Evolutionary conservation across 1,140 invertebrate genomes (phyloP).

Genomic region (Penaeus japonicus): DNA sequence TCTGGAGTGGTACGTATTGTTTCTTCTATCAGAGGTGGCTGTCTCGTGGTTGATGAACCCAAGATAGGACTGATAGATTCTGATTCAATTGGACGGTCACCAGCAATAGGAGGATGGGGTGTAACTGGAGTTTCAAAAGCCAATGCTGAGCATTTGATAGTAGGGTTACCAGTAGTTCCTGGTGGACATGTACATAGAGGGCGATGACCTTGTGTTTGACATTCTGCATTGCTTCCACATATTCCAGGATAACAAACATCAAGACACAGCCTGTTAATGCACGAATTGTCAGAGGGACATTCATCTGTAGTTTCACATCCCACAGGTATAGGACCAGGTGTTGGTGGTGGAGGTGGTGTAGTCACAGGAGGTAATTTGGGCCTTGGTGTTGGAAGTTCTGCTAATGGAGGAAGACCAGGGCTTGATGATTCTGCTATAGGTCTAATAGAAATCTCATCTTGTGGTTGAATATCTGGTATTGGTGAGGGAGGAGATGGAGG

Average conservation of each 20-base stretch:
- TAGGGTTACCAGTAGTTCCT: conserved; percentile 68
- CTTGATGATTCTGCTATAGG: neutral
- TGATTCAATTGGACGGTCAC: neutral
- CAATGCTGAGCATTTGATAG: conserved; percentile 70
- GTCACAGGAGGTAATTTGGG: neutral
- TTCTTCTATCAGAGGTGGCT: conserved; percentile 18
- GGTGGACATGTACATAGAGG: conserved; percentile 61
- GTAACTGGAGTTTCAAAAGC: conserved; percentile 11
- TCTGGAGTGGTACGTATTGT: neutral
- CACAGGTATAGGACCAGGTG: conserved; percentile 61
- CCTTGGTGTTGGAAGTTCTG: neutral
- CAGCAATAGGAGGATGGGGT: conserved; percentile 62
- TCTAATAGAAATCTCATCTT: neutral
- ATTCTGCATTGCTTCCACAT: conserved; percentile 62
- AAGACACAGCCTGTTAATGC: conserved; percentile 57
- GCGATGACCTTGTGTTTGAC: conserved; percentile 59
- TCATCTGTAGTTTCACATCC: conserved; percentile 76
- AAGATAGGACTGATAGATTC: conserved; percentile 7
- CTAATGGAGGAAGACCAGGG: conserved; percentile 16
- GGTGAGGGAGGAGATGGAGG: neutral
- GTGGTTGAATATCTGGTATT: neutral
- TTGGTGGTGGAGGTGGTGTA: conserved; percentile 30
- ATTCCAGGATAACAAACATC: conserved; percentile 64
- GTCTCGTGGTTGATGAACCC: neutral
- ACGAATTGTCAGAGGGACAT: conserved; percentile 65